Conservation (phyloP, 2,113 vertebrate genomes). For the Laticauda colubrina region DNA sequence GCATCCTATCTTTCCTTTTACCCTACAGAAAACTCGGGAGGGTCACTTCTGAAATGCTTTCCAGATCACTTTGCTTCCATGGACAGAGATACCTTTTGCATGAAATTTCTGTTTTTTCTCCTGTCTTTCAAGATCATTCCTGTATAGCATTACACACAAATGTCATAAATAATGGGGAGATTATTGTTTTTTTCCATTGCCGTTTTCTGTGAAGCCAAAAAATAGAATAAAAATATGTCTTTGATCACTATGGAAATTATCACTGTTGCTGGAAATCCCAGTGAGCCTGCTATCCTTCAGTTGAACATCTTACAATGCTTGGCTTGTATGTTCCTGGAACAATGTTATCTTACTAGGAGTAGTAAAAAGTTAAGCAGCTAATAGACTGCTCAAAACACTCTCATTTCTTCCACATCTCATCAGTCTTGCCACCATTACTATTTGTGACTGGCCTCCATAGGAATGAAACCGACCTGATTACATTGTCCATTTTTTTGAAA, state of each 20-base stretch:
- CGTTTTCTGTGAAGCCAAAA: not conserved
- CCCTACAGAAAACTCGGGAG: not conserved
- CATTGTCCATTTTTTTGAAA: not conserved
- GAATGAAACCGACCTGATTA: not conserved
- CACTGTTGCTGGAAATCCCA: not conserved
- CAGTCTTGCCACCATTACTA: not conserved
- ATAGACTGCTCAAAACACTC: not conserved
- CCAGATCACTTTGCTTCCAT: not conserved
- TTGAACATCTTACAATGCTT: not conserved
- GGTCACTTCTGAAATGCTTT: not conserved
- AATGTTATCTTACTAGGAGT: not conserved
- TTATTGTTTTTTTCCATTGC: not conserved
- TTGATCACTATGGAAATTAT: not conserved
- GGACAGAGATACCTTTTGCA: not conserved
- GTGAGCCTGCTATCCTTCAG: not conserved
- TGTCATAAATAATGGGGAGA: not conserved
- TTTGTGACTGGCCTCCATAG: not conserved
- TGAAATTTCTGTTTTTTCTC: not conserved
- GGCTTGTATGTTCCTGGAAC: not conserved
- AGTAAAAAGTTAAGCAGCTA: not conserved
- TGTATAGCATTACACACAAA: not conserved
- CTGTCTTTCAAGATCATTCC: not conserved
- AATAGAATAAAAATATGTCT: not conserved
- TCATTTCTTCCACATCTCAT: not conserved
- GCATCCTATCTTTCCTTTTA: not conserved